phyloP scores from a whole-genome alignment of 2,113 vertebrate species.

The Ariopsis seemanni region DNA sequence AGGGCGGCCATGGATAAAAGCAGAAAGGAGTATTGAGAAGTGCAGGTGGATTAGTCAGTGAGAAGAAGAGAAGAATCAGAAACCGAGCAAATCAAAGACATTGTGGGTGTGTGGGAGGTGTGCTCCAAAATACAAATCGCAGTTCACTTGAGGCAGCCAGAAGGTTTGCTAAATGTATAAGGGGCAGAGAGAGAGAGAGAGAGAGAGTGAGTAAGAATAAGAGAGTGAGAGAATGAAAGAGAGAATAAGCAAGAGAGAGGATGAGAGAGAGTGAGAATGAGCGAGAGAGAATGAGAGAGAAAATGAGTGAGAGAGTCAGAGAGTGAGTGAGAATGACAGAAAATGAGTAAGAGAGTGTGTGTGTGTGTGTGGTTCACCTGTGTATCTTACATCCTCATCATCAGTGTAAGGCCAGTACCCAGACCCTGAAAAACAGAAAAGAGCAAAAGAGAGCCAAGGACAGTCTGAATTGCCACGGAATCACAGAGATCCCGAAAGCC shows the following conservation, averaged over 20 bases:
- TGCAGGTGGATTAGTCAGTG: slow-evolving; percentile 12
- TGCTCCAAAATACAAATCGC: not conserved
- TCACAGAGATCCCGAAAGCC: not conserved
- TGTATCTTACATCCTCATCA: slow-evolving; percentile 88
- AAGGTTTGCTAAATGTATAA: not conserved
- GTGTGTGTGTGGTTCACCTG: slow-evolving; percentile 78
- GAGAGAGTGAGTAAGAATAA: no score
- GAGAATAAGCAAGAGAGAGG: no score
- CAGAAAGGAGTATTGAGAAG: slow-evolving; percentile 4
- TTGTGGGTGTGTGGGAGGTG: not conserved
- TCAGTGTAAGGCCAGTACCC: slow-evolving; percentile 88
- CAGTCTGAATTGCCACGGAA: slow-evolving; percentile 68
- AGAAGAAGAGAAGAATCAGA: slow-evolving; percentile 14
- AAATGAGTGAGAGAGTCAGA: no score
- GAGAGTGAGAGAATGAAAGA: no score
- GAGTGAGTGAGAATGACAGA: no score
- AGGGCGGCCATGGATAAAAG: slow-evolving; percentile 7
- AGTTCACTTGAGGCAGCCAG: not conserved
- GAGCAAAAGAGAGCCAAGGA: slow-evolving; percentile 71
- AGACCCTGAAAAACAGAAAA: slow-evolving; percentile 86
- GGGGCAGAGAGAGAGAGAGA: not conserved
- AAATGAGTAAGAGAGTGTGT: no score
- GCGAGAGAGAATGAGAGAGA: no score
- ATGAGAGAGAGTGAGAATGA: no score
- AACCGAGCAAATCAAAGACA: slow-evolving; percentile 2